Base-by-base conservation (phyloP, 92 coral and sea anemone genomes). In the Phenganax subtilis region DNA sequence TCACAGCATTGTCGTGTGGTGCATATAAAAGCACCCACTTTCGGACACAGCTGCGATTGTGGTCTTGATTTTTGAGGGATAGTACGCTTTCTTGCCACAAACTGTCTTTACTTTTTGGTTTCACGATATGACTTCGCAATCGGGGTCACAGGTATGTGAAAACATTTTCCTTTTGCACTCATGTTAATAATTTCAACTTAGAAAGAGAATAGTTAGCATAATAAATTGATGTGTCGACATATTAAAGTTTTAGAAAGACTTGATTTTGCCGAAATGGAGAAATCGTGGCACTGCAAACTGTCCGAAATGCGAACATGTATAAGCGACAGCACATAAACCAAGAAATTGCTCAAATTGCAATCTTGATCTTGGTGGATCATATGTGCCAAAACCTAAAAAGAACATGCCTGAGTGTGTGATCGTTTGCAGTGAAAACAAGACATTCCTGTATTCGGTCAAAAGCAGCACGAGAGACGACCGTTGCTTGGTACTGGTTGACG, bases 381-480 rank as follows among this genome's bases (percentile, higher is more conserved):
- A 82, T 82, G 57, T 56, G 55, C 86, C 80, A 25, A 82, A 72
- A 57, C 58, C 70, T 6, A 55, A 73, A 60, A 9, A 57, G 59
- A 56, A 61, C 27, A 72, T 76, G n/a, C 86, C 86, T 37, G 86
- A 82, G 4, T 82, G 86, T 72, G 79, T 76, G 28, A 62, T 82
- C 53, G 86, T 82, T 30, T 71, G 55, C 80, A 82, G 72, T 61
- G 86, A 72, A 82, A 54, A 55, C 53, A 63, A 71, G 25, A 20
- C 77, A 2, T 54, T 57, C 37, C 37, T 82, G 47, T 72, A 82
- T 72, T 72, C 85, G 57, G 66, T 82, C 7, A 82, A 72, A 55
- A 71, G 71, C 69, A 82, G 85, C 58, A 55, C 85, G 31, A 82
- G 85, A 66, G 85, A 82, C 54, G 85, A 82, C 31, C 80, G 80